Evolutionary conservation across 2,888 invertebrate genomes (phyloP), one percentile per base, ranked within the genome.

Genomic region (Tetheella fluctuosa): DNA sequence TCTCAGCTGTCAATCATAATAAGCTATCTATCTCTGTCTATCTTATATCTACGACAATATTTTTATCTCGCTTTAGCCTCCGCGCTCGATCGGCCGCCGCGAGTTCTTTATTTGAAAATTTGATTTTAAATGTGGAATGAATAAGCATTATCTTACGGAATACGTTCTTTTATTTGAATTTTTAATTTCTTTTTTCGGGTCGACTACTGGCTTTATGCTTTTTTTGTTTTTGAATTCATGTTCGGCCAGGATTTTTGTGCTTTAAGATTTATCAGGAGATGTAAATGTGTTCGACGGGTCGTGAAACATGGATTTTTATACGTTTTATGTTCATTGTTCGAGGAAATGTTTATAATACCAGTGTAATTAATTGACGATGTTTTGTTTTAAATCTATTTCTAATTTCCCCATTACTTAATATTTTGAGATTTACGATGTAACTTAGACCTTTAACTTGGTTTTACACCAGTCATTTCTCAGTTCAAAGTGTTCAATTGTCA

Each of bases 1-100:
- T 92, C 92, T 92, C 89, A 93, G 91, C 93, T 93, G 93, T 93
- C 93, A 93, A 93, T 93, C 93, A 93, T 93, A 91, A 91, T 91
- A 91, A 90, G 89, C 86, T 90, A 87, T 86, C 86, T 78, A 79
- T 90, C 92, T 88, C 86, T 81, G 76, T 91, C 88, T 74, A 76
- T 78, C 84, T 73, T 80, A 83, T 81, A 77, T 77, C 79, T 79
- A 76, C 74, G 70, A 64, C 70, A 73, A 70, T 86, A 77, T 70
- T 61, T 77, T 79, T 71, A 60, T 89, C 87, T 83, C 85, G 63
- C 72, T 86, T 84, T 63, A 74, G 67, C 85, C 83, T 79, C 20
- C 83, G 80, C 81, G 84, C 83, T 78, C 87, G 86, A 91, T 91
- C 90, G 84, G 80, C 85, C 88, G 88, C 85, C 85, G 82, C 86